phyloP scores from a whole-genome alignment of 2,113 vertebrate genomes.

The Daboia siamensis region DNA sequence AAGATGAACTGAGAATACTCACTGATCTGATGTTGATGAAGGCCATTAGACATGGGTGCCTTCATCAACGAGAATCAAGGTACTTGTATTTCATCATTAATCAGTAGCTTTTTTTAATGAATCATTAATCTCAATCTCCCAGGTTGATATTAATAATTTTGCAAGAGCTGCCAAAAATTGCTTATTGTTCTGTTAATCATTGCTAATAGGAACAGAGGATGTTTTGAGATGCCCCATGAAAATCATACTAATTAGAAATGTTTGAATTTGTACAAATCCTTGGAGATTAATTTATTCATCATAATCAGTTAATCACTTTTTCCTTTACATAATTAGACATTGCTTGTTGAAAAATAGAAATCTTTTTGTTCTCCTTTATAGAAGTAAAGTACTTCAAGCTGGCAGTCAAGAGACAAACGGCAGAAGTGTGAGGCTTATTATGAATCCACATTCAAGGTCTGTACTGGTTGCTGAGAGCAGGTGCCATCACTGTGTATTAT shows the following conservation, averaged over 20 bases:
- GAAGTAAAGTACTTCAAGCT: constrained; percentile 44
- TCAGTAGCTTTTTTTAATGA: constrained; percentile 59
- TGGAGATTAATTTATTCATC: constrained; percentile 79
- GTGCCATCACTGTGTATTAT: background rate
- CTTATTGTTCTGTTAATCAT: constrained; percentile 75
- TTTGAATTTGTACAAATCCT: constrained; percentile 74
- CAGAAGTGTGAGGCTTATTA: constrained; percentile 19
- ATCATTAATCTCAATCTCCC: constrained; percentile 60
- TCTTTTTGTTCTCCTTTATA: constrained; percentile 60
- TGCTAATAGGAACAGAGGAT: constrained; percentile 71
- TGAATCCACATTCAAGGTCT: constrained; percentile 27
- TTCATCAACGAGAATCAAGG: constrained; percentile 29
- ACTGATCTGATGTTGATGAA: constrained; percentile 22
- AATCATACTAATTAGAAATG: constrained; percentile 75
- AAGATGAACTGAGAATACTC: constrained; percentile 8
- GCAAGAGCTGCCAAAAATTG: constrained; percentile 70
- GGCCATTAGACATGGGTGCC: constrained; percentile 46
- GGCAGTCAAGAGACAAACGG: constrained; percentile 28
- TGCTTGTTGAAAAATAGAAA: constrained; percentile 62
- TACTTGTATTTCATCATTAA: constrained; percentile 59
- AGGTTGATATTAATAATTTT: constrained; percentile 69
- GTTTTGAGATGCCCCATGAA: constrained; percentile 69
- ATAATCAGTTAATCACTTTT: constrained; percentile 78
- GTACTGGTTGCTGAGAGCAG: constrained; percentile 30
- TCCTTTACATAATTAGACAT: constrained; percentile 73